Evolutionary conservation across 2,113 vertebrate species (phyloP).

Genomic region (Pagrus major): DNA sequence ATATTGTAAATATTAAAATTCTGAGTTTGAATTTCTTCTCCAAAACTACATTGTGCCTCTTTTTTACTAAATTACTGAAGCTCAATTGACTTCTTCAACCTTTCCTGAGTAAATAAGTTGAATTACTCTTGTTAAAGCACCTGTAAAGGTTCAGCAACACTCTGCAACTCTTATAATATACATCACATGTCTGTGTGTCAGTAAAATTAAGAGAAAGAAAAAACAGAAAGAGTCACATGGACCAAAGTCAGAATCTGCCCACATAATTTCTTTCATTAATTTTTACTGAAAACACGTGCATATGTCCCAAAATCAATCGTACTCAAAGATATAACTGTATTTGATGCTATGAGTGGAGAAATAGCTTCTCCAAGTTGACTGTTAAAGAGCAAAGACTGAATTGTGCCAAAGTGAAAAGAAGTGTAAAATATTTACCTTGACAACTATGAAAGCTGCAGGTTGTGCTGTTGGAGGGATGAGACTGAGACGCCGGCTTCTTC

Average conservation of each 20-base stretch:
- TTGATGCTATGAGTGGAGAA: background rate
- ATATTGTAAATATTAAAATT: no score
- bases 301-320: background rate
- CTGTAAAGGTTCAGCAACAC: background rate
- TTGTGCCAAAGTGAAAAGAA: background rate
- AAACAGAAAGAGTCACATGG: background rate
- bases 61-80: background rate
- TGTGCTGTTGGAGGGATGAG: conserved; percentile 20
- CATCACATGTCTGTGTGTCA: background rate
- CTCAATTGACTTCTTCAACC: background rate
- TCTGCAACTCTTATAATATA: background rate
- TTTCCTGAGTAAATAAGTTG: background rate
- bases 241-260: background rate
- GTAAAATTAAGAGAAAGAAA: background rate
- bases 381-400: background rate
- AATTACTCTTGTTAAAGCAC: background rate
- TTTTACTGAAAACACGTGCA: background rate
- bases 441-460: conserved; percentile 30
- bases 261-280: background rate
- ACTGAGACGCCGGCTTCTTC: conserved; percentile 10
- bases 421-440: conserved; percentile 45
- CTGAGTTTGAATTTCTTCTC: no score
- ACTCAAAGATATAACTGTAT: background rate
- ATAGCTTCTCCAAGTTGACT: background rate
- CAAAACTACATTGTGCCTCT: no score